phyloP scores from a whole-genome alignment of 2,113 vertebrate species.

The Trachemys scripta region DNA sequence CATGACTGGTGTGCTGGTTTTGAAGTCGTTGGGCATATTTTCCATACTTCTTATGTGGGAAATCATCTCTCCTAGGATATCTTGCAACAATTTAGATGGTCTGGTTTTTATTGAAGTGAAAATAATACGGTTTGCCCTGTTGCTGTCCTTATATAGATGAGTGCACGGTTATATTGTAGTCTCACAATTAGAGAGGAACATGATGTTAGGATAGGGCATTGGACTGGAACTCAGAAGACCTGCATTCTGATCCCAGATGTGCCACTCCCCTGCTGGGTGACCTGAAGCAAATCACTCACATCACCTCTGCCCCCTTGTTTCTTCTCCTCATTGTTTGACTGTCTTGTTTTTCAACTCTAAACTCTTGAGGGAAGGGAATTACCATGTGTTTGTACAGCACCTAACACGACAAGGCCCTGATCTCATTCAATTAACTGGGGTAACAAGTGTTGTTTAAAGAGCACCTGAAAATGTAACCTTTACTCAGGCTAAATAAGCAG shows the following conservation, averaged over 20 bases:
- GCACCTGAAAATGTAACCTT: background rate
- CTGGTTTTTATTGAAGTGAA: background rate
- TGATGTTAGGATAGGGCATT: background rate
- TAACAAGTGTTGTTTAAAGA: accelerated
- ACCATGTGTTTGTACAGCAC: no score
- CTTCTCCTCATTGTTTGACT: no score
- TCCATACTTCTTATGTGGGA: background rate
- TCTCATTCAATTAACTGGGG: background rate
- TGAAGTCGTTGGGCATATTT: background rate
- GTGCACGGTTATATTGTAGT: no score
- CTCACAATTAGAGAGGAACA: background rate
- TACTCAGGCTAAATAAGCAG: background rate
- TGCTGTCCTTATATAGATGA: background rate
- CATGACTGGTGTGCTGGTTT: background rate
- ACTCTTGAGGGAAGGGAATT: background rate
- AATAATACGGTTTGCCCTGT: background rate
- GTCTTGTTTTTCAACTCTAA: background rate
- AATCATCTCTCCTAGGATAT: background rate
- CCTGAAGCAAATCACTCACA: no score
- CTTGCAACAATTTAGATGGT: background rate
- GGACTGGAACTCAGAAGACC: background rate
- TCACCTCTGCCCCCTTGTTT: background rate
- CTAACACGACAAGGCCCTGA: background rate
- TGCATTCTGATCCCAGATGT: background rate
- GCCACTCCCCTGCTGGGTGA: background rate